Conservation (phyloP, 2,113 vertebrate genomes). For the Donacobius atricapilla region DNA sequence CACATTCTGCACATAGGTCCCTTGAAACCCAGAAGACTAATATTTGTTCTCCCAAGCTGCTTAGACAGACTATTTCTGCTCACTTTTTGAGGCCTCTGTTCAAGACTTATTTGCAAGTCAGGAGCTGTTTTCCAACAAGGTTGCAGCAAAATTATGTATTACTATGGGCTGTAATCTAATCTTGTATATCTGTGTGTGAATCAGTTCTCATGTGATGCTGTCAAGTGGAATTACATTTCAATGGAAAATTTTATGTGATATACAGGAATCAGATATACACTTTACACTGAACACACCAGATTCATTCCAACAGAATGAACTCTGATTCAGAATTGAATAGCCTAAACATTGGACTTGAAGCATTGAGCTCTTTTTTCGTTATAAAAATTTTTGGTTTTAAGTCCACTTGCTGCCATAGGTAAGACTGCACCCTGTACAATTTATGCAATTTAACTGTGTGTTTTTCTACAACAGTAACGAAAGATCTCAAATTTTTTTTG, state of each 20-base stretch:
- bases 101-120: not conserved
- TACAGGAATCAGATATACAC: not conserved
- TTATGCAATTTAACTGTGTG: not conserved
- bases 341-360: not conserved
- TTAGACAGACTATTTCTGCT: not conserved
- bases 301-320: not conserved
- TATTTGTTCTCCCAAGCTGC: not conserved
- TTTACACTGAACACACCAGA: not conserved
- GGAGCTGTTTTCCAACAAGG: not conserved
- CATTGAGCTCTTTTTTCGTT: not conserved
- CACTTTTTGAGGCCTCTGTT: not conserved
- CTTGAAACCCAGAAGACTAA: not conserved
- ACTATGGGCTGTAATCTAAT: not conserved
- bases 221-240: not conserved
- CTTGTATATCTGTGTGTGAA: not conserved
- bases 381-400: not conserved
- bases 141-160: not conserved
- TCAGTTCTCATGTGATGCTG: not conserved
- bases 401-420: not conserved
- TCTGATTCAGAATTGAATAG: not conserved
- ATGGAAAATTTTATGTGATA: not conserved
- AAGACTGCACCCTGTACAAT: not conserved
- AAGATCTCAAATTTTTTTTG: not conserved
- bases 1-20: not conserved
- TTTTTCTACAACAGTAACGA: not conserved